Conservation (phyloP, 2,113 vertebrate genomes). For the Leucosticte australis region DNA sequence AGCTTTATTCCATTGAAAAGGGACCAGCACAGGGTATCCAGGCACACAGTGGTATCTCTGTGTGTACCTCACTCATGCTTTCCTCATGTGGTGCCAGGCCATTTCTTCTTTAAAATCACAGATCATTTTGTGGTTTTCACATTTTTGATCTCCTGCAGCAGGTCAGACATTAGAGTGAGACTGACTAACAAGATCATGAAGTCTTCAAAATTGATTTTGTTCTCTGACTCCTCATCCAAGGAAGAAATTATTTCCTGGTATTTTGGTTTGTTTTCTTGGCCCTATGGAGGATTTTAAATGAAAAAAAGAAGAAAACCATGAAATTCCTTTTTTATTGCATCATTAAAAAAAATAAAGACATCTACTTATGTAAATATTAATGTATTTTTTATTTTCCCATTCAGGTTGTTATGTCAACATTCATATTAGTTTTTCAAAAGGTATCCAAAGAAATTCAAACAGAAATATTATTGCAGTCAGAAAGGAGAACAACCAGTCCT, state of each 20-base stretch:
- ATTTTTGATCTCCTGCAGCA: constrained; percentile 69
- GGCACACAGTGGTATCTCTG: neutral
- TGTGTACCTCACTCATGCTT: neutral
- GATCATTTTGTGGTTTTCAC: constrained; percentile 59
- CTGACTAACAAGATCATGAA: constrained; percentile 78
- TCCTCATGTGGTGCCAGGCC: neutral
- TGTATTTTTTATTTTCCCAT: neutral
- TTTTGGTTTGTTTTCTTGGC: constrained; percentile 77
- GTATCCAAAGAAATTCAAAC: neutral
- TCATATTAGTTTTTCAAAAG: neutral
- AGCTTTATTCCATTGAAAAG: constrained; percentile 37
- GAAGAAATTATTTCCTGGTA: constrained; percentile 76
- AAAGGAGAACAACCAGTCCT: neutral
- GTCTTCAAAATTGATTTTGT: constrained; percentile 77
- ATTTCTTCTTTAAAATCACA: neutral
- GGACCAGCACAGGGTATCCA: neutral
- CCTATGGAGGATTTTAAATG: constrained; percentile 54
- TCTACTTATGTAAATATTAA: neutral
- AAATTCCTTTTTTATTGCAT: neutral
- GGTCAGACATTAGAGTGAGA: constrained; percentile 73
- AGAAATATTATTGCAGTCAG: neutral
- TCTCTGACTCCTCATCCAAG: constrained; percentile 69
- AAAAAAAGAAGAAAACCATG: neutral
- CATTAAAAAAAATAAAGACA: neutral
- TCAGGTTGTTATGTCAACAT: neutral